These are phyloP conservation scores for Dermatemys mawii DNA, from an alignment of 2,113 vertebrate genomes.

Conservation along the genomic window DNA sequence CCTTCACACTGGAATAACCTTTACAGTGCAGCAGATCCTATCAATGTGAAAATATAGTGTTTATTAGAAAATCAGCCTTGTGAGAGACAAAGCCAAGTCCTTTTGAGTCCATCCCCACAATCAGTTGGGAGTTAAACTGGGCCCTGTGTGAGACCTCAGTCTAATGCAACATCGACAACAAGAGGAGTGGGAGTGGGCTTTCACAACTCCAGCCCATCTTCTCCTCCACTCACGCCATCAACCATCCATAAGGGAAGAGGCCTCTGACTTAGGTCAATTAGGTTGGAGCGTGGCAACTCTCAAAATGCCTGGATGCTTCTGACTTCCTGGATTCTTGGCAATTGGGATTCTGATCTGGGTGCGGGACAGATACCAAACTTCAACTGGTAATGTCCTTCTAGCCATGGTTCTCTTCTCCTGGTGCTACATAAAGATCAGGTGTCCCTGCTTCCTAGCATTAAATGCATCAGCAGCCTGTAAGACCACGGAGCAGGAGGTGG, in stretches of 20 bases:
- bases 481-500: neutral
- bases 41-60: neutral
- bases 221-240: neutral
- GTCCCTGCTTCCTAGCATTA: neutral
- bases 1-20: neutral
- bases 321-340: neutral
- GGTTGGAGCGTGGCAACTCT: neutral
- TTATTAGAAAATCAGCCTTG: neutral
- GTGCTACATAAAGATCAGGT: neutral
- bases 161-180: neutral
- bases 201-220: neutral
- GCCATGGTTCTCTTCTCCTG: neutral
- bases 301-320: neutral
- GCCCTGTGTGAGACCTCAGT: neutral
- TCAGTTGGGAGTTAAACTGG: neutral
- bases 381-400: neutral
- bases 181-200: neutral
- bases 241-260: neutral
- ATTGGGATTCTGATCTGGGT: neutral
- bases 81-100: neutral
- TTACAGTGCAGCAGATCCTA: constrained; percentile 8
- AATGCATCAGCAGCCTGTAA: too few species aligned
- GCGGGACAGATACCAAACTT: neutral
- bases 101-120: neutral
- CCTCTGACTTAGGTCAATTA: neutral